These are phyloP conservation scores for Parascotia fuliginaria DNA, from an alignment of 2,888 invertebrate species.

Conservation along the genomic window DNA sequence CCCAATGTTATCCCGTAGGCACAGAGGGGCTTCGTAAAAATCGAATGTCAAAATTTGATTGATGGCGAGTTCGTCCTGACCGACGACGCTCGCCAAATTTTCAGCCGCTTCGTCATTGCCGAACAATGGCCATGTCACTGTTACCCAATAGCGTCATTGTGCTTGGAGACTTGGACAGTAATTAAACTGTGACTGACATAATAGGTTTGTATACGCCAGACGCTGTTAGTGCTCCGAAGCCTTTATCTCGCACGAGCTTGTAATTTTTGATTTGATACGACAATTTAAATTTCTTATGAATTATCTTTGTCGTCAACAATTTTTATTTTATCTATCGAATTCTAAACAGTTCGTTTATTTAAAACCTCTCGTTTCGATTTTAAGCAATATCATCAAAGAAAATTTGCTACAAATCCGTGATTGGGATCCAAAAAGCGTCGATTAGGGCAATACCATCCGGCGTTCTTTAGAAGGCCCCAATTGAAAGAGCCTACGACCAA, in stretches of 20 bases:
- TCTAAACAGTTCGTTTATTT: too few relatives aligned
- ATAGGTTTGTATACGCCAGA: neutral
- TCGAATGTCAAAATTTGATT: constrained; percentile 69
- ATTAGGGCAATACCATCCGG: constrained; percentile 44
- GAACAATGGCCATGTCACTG: constrained; percentile 46
- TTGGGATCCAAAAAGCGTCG: constrained; percentile 36
- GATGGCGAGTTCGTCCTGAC: constrained; percentile 47
- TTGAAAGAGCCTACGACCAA: constrained; percentile 36
- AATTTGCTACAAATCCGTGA: constrained; percentile 27
- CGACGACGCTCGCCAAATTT: constrained; percentile 49
- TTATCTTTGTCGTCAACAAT: too few relatives aligned
- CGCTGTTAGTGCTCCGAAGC: neutral
- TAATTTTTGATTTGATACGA: neutral
- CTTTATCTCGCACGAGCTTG: neutral
- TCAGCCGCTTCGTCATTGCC: constrained; percentile 32
- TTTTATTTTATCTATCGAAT: too few relatives aligned
- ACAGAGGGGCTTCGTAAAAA: constrained; percentile 51
- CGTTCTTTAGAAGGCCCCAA: constrained; percentile 38
- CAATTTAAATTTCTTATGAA: too few relatives aligned
- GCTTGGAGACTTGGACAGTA: constrained; percentile 15
- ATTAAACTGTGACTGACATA: constrained; percentile 15
- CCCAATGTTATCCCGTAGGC: constrained; percentile 41
- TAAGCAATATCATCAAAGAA: constrained; percentile 18
- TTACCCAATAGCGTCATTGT: constrained; percentile 27
- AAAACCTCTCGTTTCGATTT: neutral